Conservation (phyloP, 2,888 invertebrate species). For the Xanthostigma xanthostigma region DNA sequence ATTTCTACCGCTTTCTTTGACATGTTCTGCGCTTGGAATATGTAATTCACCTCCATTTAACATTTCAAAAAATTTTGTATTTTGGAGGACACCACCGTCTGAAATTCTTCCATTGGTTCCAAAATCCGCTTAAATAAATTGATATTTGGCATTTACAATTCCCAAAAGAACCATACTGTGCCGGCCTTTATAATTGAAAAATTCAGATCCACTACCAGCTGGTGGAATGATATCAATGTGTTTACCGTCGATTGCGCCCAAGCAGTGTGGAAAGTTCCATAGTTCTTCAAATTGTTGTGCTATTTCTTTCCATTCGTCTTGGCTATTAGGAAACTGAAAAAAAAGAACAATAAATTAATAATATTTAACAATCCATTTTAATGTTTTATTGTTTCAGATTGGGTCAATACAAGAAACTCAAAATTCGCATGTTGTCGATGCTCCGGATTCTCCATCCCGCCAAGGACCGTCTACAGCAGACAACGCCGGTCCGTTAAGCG, state of each 20-base stretch:
- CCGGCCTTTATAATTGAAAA: conserved; percentile 10
- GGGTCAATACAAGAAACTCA: conserved; percentile 1
- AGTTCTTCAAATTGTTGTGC: conserved; percentile 8
- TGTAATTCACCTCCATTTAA: conserved; percentile 6
- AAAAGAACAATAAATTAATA: neutral
- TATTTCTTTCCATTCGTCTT: conserved; percentile 12
- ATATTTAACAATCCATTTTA: neutral
- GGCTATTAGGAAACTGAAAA: neutral
- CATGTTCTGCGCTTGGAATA: conserved; percentile 4
- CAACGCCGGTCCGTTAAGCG: conserved; percentile 1
- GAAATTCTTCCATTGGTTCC: conserved; percentile 11
- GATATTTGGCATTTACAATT: conserved; percentile 15
- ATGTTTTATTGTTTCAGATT: neutral
- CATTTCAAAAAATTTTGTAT: conserved; percentile 9
- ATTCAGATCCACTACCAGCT: conserved; percentile 8
- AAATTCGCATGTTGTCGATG: conserved; percentile 1
- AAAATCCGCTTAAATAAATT: conserved; percentile 13
- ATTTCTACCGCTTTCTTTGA: too few species aligned
- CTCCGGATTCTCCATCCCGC: neutral
- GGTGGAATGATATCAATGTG: conserved; percentile 9
- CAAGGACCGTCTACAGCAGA: conserved; percentile 1
- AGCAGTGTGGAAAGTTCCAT: conserved; percentile 12
- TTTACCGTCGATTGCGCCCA: conserved; percentile 11
- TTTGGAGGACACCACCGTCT: conserved; percentile 10
- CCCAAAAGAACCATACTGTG: conserved; percentile 11